These are phyloP conservation scores for Anolis carolinensis DNA, from an alignment of 2,113 vertebrate genomes.

Conservation along the genomic window DNA sequence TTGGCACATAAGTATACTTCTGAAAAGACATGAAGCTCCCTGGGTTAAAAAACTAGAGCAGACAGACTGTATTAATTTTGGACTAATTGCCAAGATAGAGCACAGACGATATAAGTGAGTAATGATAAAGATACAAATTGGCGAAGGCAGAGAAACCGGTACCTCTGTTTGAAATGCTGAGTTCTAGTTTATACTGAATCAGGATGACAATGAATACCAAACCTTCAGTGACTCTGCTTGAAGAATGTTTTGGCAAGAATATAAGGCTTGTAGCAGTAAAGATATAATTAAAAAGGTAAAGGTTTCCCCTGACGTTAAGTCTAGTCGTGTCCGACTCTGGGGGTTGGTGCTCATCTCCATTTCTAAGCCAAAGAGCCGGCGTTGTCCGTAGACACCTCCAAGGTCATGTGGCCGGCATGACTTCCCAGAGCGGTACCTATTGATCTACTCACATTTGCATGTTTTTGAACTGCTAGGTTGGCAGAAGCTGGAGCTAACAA, in stretches of 20 bases:
- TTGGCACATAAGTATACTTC: not conserved
- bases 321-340: too few relatives aligned
- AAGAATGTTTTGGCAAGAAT: not conserved
- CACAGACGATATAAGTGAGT: not conserved
- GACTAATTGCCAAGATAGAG: not conserved
- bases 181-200: slow-evolving; percentile 14
- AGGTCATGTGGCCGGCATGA: too few relatives aligned
- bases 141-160: slow-evolving; percentile 2
- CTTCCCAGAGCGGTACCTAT: too few relatives aligned
- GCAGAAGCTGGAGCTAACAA: too few relatives aligned
- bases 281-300: too few relatives aligned
- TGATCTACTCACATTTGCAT: too few relatives aligned
- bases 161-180: slow-evolving; percentile 16
- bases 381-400: too few relatives aligned
- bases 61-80: slow-evolving; percentile 23
- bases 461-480: too few relatives aligned
- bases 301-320: too few relatives aligned
- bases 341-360: too few relatives aligned
- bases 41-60: not conserved
- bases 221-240: slow-evolving; percentile 6
- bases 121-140: not conserved
- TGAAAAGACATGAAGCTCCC: not conserved
- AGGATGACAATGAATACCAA: not conserved
- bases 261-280: not conserved
- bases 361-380: too few relatives aligned